phyloP scores from a whole-genome alignment of 2,888 invertebrate species.

The Gymnoscelis rufifasciata region DNA sequence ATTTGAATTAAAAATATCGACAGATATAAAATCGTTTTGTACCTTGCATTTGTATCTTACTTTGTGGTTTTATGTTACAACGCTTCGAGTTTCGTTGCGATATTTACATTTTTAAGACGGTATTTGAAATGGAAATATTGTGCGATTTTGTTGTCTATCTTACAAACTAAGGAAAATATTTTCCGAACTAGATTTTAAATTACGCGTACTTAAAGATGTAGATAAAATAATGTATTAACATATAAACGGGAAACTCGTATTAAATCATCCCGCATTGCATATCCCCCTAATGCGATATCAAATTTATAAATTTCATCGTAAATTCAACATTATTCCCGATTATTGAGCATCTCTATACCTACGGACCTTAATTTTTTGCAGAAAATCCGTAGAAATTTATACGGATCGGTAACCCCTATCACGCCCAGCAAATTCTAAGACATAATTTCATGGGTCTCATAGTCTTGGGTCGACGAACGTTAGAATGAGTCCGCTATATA shows the following conservation, averaged over 20 bases:
- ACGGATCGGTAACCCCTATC: conserved; percentile 7
- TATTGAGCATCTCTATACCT: too few species aligned
- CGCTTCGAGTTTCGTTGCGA: neutral
- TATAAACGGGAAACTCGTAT: too few species aligned
- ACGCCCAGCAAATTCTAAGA: conserved; percentile 13
- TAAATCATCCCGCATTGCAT: too few species aligned
- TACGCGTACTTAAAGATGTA: too few species aligned
- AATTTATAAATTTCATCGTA: too few species aligned
- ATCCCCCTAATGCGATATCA: too few species aligned
- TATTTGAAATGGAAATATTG: neutral
- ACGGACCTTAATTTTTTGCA: conserved; percentile 3
- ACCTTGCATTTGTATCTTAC: neutral
- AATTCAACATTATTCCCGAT: too few species aligned
- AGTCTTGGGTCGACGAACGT: conserved; percentile 34
- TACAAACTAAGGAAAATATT: neutral
- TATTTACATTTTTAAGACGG: neutral
- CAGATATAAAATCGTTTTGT: conserved; percentile 2
- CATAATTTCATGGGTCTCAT: conserved; percentile 15
- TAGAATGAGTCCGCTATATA: conserved; percentile 10
- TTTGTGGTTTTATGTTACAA: conserved; percentile 3
- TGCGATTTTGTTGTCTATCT: neutral
- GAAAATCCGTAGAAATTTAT: conserved; percentile 2
- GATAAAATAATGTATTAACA: too few species aligned
- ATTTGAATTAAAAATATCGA: conserved; percentile 18
- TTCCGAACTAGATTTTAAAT: too few species aligned